Base-by-base conservation (phyloP, 2,797 vertebrate genomes). In the Gallirallus australis region DNA sequence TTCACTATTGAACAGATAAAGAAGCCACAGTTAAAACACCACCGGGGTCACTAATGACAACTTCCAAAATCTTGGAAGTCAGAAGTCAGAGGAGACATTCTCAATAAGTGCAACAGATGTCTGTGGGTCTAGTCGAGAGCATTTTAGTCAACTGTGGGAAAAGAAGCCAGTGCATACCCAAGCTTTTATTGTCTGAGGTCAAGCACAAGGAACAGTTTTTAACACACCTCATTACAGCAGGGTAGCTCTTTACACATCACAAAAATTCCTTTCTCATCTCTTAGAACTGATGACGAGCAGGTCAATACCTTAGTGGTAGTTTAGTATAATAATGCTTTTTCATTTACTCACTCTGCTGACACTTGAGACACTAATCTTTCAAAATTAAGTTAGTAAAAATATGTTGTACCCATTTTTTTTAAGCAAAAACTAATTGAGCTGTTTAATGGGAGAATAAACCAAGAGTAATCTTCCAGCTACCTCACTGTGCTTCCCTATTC, bases 211-310 rank as follows among this genome's bases (percentile, higher is more conserved):
- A 87, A 63, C 24, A 77, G n/a, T 66, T 79, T 91, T 80, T 54
- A 80, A 35, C 47, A 80, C 68, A 80, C 15, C 48, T 73, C 66
- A 82, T 82, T 79, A 54, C 18, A 89, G 52, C n/a, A 80, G 19
- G 47, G 14, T 25, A 91, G 47, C 17, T 83, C 35, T 45, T 45
- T 37, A 73, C 20, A 66, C 12, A 68, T 72, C 7, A 65, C 28
- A 85, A 89, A 93, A 90, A 88, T 48, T 70, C 77, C 31, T 25
- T 86, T 48, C 52, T 90, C 52, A 8, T 88, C 57, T 78, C 72
- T 83, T 75, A 78, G 90, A 94, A 83, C 17, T 53, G 47, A 85
- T 18, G 24, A 92, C 52, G 50, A 81, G 69, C 53, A 95, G 76
- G 39, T 52, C 48, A 86, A 45, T 81, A 28, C 35, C 33, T 52